phyloP scores from a whole-genome alignment of 2,888 invertebrate genomes.

The Cristatella mucedo region DNA sequence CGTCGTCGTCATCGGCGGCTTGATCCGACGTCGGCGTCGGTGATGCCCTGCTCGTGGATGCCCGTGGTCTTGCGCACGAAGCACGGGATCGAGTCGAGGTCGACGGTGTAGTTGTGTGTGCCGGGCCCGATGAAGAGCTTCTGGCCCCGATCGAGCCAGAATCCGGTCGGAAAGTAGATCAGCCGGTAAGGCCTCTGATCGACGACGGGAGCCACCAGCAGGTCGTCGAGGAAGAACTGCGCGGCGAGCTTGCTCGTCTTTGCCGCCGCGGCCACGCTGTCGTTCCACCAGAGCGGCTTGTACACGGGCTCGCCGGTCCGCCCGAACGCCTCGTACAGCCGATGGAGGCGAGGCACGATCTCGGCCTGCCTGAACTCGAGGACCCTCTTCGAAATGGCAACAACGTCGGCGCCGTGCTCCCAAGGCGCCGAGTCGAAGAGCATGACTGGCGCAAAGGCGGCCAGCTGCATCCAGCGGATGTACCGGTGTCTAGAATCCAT shows the following conservation, averaged over 20 bases:
- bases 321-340: slow-evolving; percentile 6
- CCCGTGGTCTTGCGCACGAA: no score
- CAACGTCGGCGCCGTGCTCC: slow-evolving; percentile 54
- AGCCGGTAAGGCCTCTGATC: slow-evolving; percentile 7
- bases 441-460: slow-evolving; percentile 75
- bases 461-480: slow-evolving; percentile 65
- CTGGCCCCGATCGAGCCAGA: no score
- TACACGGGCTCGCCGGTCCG: slow-evolving; percentile 50
- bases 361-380: slow-evolving; percentile 10
- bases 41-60: no score
- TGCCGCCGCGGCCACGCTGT: slow-evolving; percentile 50
- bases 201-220: slow-evolving; percentile 11
- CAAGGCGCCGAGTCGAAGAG: slow-evolving; percentile 73
- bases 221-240: slow-evolving; percentile 8
- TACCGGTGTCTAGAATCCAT: slow-evolving; percentile 41
- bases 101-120: no score
- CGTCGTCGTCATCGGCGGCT: no score
- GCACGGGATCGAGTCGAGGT: no score
- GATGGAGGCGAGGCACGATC: slow-evolving; percentile 9
- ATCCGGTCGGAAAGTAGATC: no score
- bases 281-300: slow-evolving; percentile 77
- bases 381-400: slow-evolving; percentile 13
- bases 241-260: background rate
- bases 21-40: no score
- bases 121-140: no score